Conservation (phyloP, 37 sponge, comb jelly and placozoan species). For the Chondrilla cf. caribensis region DNA sequence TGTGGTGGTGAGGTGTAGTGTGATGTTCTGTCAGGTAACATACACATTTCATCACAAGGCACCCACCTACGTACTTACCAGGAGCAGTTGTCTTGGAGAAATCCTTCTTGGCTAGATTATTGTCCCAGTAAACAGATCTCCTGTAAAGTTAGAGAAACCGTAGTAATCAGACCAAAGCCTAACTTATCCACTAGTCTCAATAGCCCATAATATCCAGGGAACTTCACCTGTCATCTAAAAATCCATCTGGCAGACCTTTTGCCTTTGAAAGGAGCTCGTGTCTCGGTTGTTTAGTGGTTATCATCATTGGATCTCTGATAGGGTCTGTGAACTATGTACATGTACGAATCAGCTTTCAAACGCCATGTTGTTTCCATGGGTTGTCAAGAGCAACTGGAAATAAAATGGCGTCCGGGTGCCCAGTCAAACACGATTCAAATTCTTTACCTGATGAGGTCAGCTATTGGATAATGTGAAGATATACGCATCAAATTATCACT, state of each 20-base stretch:
- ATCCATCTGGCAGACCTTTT: conserved; percentile 61
- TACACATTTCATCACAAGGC: too few relatives aligned
- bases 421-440: background rate
- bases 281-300: background rate
- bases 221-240: conserved; percentile 79
- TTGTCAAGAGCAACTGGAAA: background rate
- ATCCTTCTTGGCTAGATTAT: conserved; percentile 64
- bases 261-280: conserved; percentile 29
- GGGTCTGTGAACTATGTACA: background rate
- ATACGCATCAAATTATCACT: too few relatives aligned
- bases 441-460: too few relatives aligned
- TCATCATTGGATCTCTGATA: too few relatives aligned
- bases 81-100: conserved; percentile 58
- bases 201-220: too few relatives aligned
- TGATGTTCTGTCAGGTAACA: too few relatives aligned
- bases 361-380: background rate
- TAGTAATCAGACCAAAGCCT: too few relatives aligned
- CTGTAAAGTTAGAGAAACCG: conserved; percentile 21
- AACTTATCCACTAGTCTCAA: too few relatives aligned
- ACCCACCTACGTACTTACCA: background rate
- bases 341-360: background rate
- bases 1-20: too few relatives aligned
- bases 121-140: conserved; percentile 87
- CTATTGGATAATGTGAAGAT: too few relatives aligned
- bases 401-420: conserved; percentile 7